Evolutionary conservation across 2,113 vertebrate species (phyloP), one percentile per base, ranked within the genome.

Genomic region (Bufo gargarizans): DNA sequence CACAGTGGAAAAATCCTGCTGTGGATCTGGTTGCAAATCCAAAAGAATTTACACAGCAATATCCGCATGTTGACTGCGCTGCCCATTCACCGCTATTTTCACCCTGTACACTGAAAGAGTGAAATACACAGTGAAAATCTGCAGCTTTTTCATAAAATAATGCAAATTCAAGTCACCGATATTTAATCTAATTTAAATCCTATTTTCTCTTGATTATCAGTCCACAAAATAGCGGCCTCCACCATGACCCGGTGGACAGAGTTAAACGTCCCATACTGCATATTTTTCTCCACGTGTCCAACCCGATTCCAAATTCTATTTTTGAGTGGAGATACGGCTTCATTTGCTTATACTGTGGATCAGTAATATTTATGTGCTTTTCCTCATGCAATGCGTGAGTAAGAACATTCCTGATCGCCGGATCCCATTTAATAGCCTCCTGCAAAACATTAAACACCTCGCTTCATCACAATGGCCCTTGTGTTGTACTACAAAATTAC

Each of bases 401-500:
- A 84, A 77, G 63, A 76, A 12, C 61, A 77, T 88, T 78, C 59
- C 43, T 67, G 33, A 67, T n/a, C 16, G 63, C 58, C 53, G 11
- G 8, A 45, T 49, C 10, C 22, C 69, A 65, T 83, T 55, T 77
- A 65, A 84, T 22, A 88, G 65, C 55, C 71, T 65, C 19, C 71
- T 65, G 86, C 58, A 50, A 77, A 53, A 45, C 63, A 83, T 53
- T 83, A 77, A 56, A 88, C 69, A 87, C 58, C 76, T 80, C n/a
- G 6, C 16, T 83, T 65, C 59, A 33, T 82, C 61, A 88, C 61
- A 88, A 84, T 22, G 17, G n/a, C 22, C 16, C n/a, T 55, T 76
- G 47, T 77, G 87, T 45, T 67, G 11, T 20, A 78, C n/a, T 77
- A 63, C 13, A 16, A 33, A 59, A 84, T 88, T 88, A 98, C 98